Base-by-base conservation (phyloP, 2,797 vertebrate species). In the Poecilia wingei region DNA sequence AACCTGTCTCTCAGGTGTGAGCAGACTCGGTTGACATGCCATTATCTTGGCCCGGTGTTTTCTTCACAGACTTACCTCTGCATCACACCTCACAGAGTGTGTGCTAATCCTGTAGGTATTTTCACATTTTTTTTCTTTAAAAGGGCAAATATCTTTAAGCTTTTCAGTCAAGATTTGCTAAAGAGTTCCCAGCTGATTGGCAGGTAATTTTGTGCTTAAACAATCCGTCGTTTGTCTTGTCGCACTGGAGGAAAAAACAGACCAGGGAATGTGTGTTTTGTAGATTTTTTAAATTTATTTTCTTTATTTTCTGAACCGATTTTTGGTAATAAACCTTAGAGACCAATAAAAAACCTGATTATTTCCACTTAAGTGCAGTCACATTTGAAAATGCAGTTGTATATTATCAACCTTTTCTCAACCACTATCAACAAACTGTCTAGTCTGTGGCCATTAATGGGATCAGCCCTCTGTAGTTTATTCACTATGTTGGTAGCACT, bases 101-200 rank as follows among this genome's bases (percentile, higher is more conserved):
- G 83, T 83, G 41, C 71, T 90, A 92, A 91, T 91, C 78, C 82
- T 80, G 68, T 25, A 84, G 89, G 87, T 89, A 90, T 93, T 88
- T 92, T 85, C 79, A 76, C 75, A 36, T 72, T 39, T 43, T 59
- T 59, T 64, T 76, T 82, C n/a, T 43, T 86, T 83, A 51, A 3
- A 66, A 80, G 88, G 85, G 78, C 46, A 85, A 90, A 86, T 84
- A 77, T 81, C 33, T 53, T 59, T 71, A 12, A 84, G 83, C 77
- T 85, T 90, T 87, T 89, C 83, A 83, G 39, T 45, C 68, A 79
- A 68, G 75, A 31, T 76, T 49, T 47, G 76, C 41, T 61, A 70
- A 76, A 41, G 25, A 80, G 45, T 45, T 43, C 25, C 25, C 68
- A 28, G 68, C 5, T 70, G 68, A 70, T 45, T 70, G 68, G 68